A percentile compares a stretch with the other conserved stretches of the same genome.
Conservation (phyloP, 2,888 invertebrate species). For the Charanyca ferruginea region DNA sequence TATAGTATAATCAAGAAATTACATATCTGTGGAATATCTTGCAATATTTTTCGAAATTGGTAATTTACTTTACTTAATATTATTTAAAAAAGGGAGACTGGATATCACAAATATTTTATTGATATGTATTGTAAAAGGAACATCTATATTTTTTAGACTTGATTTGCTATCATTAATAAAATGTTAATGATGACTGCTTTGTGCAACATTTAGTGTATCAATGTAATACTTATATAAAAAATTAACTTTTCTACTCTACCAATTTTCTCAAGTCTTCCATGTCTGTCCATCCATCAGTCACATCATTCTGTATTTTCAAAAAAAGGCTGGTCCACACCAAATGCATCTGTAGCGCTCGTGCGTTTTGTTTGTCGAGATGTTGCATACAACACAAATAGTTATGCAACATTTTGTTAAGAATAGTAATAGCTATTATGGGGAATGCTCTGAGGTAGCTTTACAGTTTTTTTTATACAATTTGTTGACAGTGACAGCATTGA, state of each 20-base stretch:
- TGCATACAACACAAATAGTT: background rate
- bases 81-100: constrained; percentile 3
- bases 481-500: too few relatives aligned
- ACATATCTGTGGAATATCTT: background rate
- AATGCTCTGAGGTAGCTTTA: too few relatives aligned
- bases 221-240: background rate
- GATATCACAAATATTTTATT: constrained; percentile 10
- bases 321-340: background rate
- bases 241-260: background rate
- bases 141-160: background rate
- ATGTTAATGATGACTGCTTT: background rate
- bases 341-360: background rate
- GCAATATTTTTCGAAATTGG: constrained; percentile 3
- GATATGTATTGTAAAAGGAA: background rate
- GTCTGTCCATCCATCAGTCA: too few relatives aligned
- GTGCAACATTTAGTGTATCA: background rate
- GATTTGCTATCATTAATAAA: background rate
- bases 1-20: too few relatives aligned
- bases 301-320: background rate
- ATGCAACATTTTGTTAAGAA: constrained; percentile 14
- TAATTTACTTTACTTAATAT: background rate
- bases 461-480: too few relatives aligned
- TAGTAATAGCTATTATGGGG: background rate
- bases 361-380: background rate
- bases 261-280: background rate